phyloP scores from a whole-genome alignment of 2,797 vertebrate genomes.

The Apogon hyalosoma region DNA sequence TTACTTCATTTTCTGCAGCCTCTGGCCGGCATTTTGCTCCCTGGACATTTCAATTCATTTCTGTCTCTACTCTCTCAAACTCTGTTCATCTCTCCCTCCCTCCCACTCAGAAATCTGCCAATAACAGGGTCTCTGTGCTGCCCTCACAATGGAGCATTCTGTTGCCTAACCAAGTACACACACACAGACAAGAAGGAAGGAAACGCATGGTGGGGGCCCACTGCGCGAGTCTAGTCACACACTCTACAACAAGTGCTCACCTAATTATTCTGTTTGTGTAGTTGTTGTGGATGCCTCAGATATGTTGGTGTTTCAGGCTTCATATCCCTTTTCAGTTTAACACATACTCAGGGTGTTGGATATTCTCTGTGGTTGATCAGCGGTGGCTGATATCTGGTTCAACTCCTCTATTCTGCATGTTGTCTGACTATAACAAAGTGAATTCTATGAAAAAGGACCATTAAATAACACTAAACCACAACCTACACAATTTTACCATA shows the following conservation, averaged over 20 bases:
- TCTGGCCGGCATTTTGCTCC: conserved; percentile 18
- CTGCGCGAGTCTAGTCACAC: conserved; percentile 37
- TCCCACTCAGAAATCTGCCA: conserved; percentile 66
- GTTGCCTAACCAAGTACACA: conserved; percentile 58
- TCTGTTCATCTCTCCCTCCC: conserved; percentile 38
- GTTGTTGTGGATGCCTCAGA: conserved; percentile 1
- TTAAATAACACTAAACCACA: no score
- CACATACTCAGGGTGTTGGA: background rate
- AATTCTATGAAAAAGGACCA: background rate
- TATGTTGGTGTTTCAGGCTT: conserved; percentile 23
- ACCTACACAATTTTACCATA: no score
- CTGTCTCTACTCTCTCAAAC: conserved; percentile 26
- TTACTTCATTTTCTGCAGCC: conserved; percentile 25
- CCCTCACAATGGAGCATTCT: conserved; percentile 76
- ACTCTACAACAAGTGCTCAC: conserved; percentile 51
- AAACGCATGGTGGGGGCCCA: conserved; percentile 44
- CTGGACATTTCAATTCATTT: conserved; percentile 38
- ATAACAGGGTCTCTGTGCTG: conserved; percentile 79
- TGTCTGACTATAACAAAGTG: background rate
- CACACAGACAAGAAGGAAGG: conserved; percentile 50
- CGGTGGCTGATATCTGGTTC: background rate
- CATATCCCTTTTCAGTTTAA: conserved; percentile 31
- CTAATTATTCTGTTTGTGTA: conserved; percentile 39
- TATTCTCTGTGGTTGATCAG: conserved; percentile 2
- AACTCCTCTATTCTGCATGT: background rate